Percentiles rank a stretch among this genome's conserved stretches.
These are phyloP conservation scores for Hoplodrina blanda DNA, from an alignment of 2,888 invertebrate genomes.

Conservation along the genomic window DNA sequence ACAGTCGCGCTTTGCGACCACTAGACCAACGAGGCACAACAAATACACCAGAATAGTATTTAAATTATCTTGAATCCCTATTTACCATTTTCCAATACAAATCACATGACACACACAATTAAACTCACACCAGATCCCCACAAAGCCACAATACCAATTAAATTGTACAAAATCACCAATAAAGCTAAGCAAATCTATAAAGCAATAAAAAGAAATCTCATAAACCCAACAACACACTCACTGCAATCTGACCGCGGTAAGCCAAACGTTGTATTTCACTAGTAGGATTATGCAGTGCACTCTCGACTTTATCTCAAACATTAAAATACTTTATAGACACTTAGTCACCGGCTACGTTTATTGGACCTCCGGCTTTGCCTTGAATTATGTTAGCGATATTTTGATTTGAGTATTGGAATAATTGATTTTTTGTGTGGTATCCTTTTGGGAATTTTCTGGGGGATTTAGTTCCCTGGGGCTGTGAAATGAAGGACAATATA, in stretches of 20 bases:
- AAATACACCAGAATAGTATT: not conserved
- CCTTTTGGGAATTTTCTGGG: constrained; percentile 13
- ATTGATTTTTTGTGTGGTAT: constrained; percentile 50
- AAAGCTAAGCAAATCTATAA: constrained; percentile 59
- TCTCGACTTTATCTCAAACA: constrained; percentile 73
- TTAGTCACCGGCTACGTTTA: constrained; percentile 61
- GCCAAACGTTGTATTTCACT: constrained; percentile 69
- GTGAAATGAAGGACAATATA: constrained; percentile 10
- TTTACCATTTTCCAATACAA: not conserved
- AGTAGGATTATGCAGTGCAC: constrained; percentile 61
- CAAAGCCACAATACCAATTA: constrained; percentile 33
- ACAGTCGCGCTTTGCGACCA: too few species aligned
- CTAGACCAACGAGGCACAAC: too few species aligned
- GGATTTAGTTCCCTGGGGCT: constrained; percentile 20
- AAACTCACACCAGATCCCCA: constrained; percentile 11
- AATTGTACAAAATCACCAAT: constrained; percentile 48
- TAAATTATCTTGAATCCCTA: not conserved
- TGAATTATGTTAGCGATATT: constrained; percentile 53
- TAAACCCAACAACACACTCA: constrained; percentile 65
- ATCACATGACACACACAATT: constrained; percentile 17
- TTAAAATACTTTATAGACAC: constrained; percentile 79
- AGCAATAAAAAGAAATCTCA: constrained; percentile 67
- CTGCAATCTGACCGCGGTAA: constrained; percentile 62
- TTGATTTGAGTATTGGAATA: constrained; percentile 53
- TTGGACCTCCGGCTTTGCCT: constrained; percentile 50